Percentiles rank a stretch among this genome's conserved stretches.
Evolutionary conservation across 2,113 vertebrate species (phyloP).

Genomic region (Gnathonemus echidnorhynchus): DNA sequence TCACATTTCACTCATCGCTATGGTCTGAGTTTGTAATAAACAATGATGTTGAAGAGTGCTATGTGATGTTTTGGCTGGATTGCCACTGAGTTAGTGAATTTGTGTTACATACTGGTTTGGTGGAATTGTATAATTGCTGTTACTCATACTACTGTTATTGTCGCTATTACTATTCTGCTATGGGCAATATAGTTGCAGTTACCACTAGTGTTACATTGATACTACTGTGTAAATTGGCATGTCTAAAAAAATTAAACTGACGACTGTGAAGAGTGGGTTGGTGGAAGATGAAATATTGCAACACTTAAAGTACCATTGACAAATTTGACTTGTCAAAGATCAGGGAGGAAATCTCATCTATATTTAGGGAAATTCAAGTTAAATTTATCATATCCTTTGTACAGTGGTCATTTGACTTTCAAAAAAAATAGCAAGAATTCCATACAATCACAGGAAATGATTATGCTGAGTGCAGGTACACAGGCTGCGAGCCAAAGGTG

Average conservation of each 20-base stretch:
- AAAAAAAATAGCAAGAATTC: neutral
- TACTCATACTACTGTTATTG: neutral
- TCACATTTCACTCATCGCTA: neutral
- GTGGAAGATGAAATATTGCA: neutral
- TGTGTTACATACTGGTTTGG: neutral
- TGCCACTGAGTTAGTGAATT: neutral
- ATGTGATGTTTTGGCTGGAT: neutral
- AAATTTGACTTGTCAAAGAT: neutral
- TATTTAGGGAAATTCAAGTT: neutral
- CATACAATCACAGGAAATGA: neutral
- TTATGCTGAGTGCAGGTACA: neutral
- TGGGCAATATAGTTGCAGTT: neutral
- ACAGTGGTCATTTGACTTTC: neutral
- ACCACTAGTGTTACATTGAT: neutral
- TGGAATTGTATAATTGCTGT: neutral
- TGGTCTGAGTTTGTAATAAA: neutral
- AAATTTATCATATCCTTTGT: neutral
- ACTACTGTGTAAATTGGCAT: neutral
- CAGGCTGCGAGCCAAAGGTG: neutral
- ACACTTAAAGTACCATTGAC: neutral
- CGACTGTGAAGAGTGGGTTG: neutral
- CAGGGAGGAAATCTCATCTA: neutral
- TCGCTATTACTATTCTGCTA: neutral
- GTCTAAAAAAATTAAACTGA: neutral
- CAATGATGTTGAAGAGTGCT: neutral